Percentiles rank a stretch among this genome's conserved stretches.
phyloP scores from a whole-genome alignment of 2,113 vertebrate genomes.

The Aleadryas rufinucha region DNA sequence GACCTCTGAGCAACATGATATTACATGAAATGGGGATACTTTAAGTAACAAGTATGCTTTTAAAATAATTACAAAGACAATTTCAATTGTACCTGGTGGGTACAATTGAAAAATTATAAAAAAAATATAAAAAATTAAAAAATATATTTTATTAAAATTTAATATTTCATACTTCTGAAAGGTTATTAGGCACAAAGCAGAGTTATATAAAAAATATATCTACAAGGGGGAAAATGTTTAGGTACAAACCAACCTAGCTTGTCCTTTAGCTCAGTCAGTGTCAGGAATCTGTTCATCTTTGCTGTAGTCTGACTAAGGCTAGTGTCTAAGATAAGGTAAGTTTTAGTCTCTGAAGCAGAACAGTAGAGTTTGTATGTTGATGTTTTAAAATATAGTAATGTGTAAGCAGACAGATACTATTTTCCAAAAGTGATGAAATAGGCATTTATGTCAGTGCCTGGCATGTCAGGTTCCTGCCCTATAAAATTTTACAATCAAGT shows the following conservation, averaged over 20 bases:
- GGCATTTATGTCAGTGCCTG: not conserved
- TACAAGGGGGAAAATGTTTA: not conserved
- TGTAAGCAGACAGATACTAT: not conserved
- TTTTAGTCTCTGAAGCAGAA: not conserved
- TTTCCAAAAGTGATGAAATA: conserved; percentile 10
- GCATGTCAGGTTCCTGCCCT: not conserved
- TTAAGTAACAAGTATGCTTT: not conserved
- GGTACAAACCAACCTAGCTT: not conserved
- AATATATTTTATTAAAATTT: not conserved
- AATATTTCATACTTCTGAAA: not conserved
- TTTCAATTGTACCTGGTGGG: not conserved
- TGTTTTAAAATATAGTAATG: not conserved
- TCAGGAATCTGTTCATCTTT: not conserved
- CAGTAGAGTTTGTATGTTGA: not conserved
- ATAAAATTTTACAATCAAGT: conserved; percentile 15
- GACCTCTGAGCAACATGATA: not conserved
- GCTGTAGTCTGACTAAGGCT: not conserved
- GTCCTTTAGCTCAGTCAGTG: not conserved
- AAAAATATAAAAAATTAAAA: too few species aligned
- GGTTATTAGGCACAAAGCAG: not conserved
- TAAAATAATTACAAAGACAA: conserved; percentile 7
- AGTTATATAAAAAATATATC: not conserved
- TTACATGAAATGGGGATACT: not conserved
- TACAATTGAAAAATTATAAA: too few species aligned
- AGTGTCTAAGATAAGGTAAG: not conserved